Evolutionary conservation across 1,140 invertebrate genomes (phyloP).

Genomic region (Pseudomyrmex dendroicus): DNA sequence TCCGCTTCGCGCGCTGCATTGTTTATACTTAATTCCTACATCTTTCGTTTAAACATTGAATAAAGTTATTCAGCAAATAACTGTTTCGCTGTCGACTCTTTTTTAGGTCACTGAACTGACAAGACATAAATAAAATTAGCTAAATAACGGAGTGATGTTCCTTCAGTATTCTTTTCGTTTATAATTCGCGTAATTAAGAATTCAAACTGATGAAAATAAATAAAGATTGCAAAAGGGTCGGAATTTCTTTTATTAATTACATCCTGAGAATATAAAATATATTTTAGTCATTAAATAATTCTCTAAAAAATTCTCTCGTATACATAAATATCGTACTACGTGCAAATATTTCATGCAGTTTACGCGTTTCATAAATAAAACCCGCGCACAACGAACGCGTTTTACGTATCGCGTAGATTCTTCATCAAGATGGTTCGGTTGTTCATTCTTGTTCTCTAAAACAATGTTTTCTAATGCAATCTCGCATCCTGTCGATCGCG

Average conservation of each 20-base stretch:
- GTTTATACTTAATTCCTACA: background rate
- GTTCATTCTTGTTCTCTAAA: background rate
- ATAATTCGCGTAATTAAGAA: too few species aligned
- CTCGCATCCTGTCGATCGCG: background rate
- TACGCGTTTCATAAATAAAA: background rate
- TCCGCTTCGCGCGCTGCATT: background rate
- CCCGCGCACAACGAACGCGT: too few species aligned
- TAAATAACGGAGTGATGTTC: too few species aligned
- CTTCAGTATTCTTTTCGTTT: too few species aligned
- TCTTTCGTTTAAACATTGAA: background rate
- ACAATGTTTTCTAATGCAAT: background rate
- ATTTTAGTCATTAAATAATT: too few species aligned
- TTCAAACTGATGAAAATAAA: too few species aligned
- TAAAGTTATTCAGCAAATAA: conserved; percentile 5
- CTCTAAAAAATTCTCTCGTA: too few species aligned
- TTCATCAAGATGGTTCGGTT: background rate
- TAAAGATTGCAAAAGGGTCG: too few species aligned
- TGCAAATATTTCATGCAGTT: background rate
- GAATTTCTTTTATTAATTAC: too few species aligned
- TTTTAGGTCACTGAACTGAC: background rate
- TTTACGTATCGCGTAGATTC: too few species aligned
- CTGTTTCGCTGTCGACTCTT: background rate
- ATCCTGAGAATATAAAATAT: too few species aligned
- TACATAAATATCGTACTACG: too few species aligned
- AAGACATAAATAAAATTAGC: background rate